A percentile compares a stretch with the other conserved stretches of the same genome.
These are phyloP conservation scores for Endotricha flammealis DNA, from an alignment of 2,888 invertebrate genomes.

Conservation along the genomic window DNA sequence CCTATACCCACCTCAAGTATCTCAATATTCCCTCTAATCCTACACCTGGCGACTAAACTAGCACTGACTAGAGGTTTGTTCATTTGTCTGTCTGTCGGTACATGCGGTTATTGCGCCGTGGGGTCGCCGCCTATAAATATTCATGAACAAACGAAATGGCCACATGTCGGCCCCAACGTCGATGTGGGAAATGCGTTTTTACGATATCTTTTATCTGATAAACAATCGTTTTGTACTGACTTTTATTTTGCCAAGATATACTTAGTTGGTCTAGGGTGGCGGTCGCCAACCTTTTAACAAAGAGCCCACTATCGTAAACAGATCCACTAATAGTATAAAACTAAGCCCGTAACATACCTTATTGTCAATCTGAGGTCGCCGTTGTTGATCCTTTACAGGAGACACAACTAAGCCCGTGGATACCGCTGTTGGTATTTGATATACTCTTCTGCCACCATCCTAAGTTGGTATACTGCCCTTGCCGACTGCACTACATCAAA, in stretches of 20 bases:
- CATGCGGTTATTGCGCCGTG: slow-evolving; percentile 12
- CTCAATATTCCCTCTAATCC: too few species aligned
- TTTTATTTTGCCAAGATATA: neutral
- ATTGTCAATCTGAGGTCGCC: too few species aligned
- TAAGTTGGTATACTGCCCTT: too few species aligned
- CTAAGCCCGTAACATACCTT: too few species aligned
- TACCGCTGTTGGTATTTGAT: too few species aligned
- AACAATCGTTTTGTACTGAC: slow-evolving; percentile 6
- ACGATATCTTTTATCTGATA: slow-evolving; percentile 8
- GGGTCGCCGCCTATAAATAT: slow-evolving; percentile 40
- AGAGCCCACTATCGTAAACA: neutral
- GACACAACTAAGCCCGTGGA: too few species aligned
- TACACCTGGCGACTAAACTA: too few species aligned
- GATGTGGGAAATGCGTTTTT: slow-evolving; percentile 3
- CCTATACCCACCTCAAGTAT: too few species aligned
- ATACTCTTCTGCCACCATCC: too few species aligned
- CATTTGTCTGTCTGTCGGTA: neutral
- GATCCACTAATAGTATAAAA: too few species aligned
- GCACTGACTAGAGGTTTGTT: neutral
- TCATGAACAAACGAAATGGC: slow-evolving; percentile 43
- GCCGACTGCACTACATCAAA: too few species aligned
- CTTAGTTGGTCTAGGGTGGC: neutral
- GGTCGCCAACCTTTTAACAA: neutral
- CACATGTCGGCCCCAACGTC: slow-evolving; percentile 33
- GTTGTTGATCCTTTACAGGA: too few species aligned